A percentile compares a stretch with the other conserved stretches of the same genome.
Evolutionary conservation across 2,113 vertebrate species (phyloP).

Genomic region (Oreocharis arfaki): DNA sequence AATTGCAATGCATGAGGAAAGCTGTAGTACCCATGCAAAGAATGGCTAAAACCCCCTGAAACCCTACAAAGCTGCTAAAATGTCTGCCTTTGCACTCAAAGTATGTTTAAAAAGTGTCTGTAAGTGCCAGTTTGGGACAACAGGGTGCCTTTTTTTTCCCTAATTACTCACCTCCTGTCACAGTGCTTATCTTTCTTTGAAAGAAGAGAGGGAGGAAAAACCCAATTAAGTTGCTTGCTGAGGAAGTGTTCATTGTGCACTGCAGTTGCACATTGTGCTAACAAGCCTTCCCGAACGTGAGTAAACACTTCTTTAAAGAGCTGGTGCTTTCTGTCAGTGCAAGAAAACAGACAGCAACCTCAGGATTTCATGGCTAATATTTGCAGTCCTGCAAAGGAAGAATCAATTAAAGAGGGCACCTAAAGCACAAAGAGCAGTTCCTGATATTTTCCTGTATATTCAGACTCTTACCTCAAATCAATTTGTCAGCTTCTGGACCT

Average conservation of each 20-base stretch:
- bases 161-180: background rate
- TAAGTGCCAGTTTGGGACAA: background rate
- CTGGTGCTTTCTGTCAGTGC: background rate
- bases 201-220: background rate
- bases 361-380: background rate
- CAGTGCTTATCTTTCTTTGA: background rate
- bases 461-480: background rate
- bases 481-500: background rate
- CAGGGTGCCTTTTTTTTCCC: background rate
- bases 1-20: background rate
- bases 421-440: background rate
- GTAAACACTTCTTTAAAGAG: background rate
- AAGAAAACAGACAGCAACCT: background rate
- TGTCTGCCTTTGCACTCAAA: background rate
- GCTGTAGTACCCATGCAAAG: background rate
- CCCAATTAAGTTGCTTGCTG: background rate
- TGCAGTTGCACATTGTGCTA: background rate
- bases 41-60: background rate
- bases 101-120: background rate
- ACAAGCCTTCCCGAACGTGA: background rate
- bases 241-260: background rate
- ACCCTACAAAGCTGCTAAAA: background rate
- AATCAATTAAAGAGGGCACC: background rate
- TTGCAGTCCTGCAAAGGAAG: background rate
- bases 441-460: background rate